Evolutionary conservation across 2,113 vertebrate species (phyloP).

Genomic region (Euleptes europaea): DNA sequence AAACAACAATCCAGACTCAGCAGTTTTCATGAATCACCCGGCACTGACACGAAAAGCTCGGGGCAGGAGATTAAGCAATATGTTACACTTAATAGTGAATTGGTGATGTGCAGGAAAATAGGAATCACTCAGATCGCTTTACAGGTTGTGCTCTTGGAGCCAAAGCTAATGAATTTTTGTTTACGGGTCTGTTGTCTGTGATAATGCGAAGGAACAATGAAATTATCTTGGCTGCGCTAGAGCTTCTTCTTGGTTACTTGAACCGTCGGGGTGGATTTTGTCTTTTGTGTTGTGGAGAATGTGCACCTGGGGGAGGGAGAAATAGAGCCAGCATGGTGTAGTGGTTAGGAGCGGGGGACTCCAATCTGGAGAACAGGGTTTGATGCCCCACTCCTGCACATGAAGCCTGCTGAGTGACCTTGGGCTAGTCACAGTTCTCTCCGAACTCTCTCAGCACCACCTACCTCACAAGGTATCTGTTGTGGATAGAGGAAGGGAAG

Average conservation of each 20-base stretch:
- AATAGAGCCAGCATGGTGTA: too few species aligned
- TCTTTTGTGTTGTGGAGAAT: neutral
- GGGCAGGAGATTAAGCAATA: neutral
- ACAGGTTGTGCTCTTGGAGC: neutral
- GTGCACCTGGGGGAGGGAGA: too few species aligned
- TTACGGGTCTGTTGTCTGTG: neutral
- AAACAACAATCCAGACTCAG: neutral
- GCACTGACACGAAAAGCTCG: slow-evolving; percentile 24
- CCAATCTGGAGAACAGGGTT: too few species aligned
- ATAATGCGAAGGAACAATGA: neutral
- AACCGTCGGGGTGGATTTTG: neutral
- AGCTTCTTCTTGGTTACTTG: neutral
- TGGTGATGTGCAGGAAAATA: neutral
- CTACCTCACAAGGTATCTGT: too few species aligned
- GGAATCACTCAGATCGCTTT: neutral
- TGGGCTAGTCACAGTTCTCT: too few species aligned
- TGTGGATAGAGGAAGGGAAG: too few species aligned
- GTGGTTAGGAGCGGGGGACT: too few species aligned
- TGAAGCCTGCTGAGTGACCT: too few species aligned
- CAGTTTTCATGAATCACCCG: neutral
- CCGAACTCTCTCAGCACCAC: too few species aligned
- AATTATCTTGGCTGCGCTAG: neutral
- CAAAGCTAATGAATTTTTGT: neutral
- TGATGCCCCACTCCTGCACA: too few species aligned
- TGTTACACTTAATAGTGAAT: slow-evolving; percentile 10